Conservation (phyloP, 2,888 invertebrate species). For the Lamproptera curius region DNA sequence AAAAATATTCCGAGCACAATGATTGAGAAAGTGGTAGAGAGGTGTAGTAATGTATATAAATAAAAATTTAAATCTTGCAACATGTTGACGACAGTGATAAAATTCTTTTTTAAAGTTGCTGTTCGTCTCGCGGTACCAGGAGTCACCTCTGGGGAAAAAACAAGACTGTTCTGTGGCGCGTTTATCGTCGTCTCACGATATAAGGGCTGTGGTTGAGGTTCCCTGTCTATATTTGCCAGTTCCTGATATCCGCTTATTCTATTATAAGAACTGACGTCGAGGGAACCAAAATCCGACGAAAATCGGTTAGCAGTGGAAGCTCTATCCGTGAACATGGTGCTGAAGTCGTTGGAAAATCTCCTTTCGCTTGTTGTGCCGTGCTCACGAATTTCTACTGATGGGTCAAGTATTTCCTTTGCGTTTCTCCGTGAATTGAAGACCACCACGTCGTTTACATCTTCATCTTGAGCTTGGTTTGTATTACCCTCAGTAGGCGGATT, state of each 20-base stretch:
- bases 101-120: slow-evolving; percentile 62
- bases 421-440: slow-evolving; percentile 60
- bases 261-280: slow-evolving; percentile 47
- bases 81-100: slow-evolving; percentile 63
- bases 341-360: slow-evolving; percentile 57
- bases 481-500: slow-evolving; percentile 28
- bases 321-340: slow-evolving; percentile 39
- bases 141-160: slow-evolving; percentile 57
- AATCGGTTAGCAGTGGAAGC: slow-evolving; percentile 39
- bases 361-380: slow-evolving; percentile 31
- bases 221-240: slow-evolving; percentile 61
- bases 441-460: slow-evolving; percentile 59
- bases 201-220: slow-evolving; percentile 66
- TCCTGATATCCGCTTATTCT: slow-evolving; percentile 58
- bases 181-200: slow-evolving; percentile 77
- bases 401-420: slow-evolving; percentile 62
- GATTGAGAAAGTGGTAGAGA: slow-evolving; percentile 74
- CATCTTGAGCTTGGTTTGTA: slow-evolving; percentile 41
- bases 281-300: slow-evolving; percentile 55
- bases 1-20: slow-evolving; percentile 72
- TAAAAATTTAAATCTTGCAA: slow-evolving; percentile 72
- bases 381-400: slow-evolving; percentile 51
- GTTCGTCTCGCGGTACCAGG: slow-evolving; percentile 64
- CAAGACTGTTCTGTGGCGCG: slow-evolving; percentile 49
- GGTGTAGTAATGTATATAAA: slow-evolving; percentile 70